Percentiles rank a stretch among this genome's conserved stretches.
phyloP scores from a whole-genome alignment of 1,140 invertebrate species.

The Patella vulgata region DNA sequence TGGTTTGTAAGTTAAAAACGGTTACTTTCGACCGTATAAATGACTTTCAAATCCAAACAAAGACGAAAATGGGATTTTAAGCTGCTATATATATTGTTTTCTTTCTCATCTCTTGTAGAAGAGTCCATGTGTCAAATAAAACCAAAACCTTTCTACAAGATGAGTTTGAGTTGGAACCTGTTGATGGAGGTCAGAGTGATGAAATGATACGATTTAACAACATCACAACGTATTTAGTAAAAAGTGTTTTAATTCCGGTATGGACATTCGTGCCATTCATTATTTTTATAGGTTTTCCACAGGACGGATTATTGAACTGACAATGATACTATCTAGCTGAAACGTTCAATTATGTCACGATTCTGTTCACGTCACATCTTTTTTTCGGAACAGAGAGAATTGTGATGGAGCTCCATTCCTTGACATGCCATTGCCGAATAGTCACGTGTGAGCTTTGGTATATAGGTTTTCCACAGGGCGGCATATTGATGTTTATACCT shows the following conservation, averaged over 20 bases:
- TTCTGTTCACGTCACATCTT: too few relatives aligned
- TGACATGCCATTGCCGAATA: too few relatives aligned
- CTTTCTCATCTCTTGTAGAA: constrained; percentile 37
- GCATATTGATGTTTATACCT: too few relatives aligned
- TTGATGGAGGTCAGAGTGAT: constrained; percentile 71
- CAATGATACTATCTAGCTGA: not conserved
- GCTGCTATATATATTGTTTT: too few relatives aligned
- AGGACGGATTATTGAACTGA: not conserved
- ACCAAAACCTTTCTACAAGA: constrained; percentile 36
- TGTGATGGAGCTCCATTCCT: too few relatives aligned
- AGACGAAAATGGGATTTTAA: too few relatives aligned
- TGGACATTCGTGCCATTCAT: not conserved
- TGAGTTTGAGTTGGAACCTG: constrained; percentile 49
- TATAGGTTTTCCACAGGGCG: too few relatives aligned
- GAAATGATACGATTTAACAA: constrained; percentile 87
- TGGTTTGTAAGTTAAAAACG: too few relatives aligned
- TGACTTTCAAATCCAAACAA: too few relatives aligned
- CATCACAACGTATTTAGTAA: constrained; percentile 92
- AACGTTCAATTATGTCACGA: not conserved
- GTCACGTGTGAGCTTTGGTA: too few relatives aligned
- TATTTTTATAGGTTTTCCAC: not conserved
- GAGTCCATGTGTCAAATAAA: constrained; percentile 48
- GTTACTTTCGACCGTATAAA: too few relatives aligned
- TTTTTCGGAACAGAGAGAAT: too few relatives aligned
- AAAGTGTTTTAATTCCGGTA: constrained; percentile 81